Evolutionary conservation across 2,888 invertebrate genomes (phyloP).

Genomic region (Heliconius hortense): DNA sequence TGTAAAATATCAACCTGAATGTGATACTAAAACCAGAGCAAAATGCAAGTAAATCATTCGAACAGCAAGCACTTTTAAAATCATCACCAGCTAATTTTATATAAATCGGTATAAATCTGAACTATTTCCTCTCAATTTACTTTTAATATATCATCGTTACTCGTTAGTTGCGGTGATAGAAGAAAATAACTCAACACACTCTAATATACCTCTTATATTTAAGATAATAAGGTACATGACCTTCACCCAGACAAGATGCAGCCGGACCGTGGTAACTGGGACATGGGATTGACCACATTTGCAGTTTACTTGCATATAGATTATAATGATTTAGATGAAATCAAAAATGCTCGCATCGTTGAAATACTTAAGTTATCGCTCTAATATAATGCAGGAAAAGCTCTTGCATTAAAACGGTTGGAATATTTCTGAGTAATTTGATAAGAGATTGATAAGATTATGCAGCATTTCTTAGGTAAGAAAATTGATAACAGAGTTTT

Average conservation of each 20-base stretch:
- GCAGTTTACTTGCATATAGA: conserved; percentile 40
- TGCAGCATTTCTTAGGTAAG: neutral
- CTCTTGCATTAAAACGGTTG: neutral
- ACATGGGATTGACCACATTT: conserved; percentile 42
- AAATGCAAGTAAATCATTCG: neutral
- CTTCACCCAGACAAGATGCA: conserved; percentile 19
- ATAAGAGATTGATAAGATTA: conserved; percentile 5
- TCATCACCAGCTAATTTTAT: conserved; percentile 12
- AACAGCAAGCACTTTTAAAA: neutral
- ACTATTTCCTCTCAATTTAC: conserved; percentile 36
- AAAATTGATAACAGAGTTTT: neutral
- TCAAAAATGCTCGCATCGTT: conserved; percentile 34
- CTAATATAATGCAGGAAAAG: conserved; percentile 10
- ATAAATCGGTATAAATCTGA: conserved; percentile 30
- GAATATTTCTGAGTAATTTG: neutral
- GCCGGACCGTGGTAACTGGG: conserved; percentile 43
- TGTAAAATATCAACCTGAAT: no score
- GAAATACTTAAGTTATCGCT: conserved; percentile 24
- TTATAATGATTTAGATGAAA: conserved; percentile 39
- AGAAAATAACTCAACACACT: conserved; percentile 30
- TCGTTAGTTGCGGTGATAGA: conserved; percentile 41
- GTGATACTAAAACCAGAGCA: no score
- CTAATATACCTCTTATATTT: conserved; percentile 29
- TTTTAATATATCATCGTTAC: conserved; percentile 39
- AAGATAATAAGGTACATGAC: conserved; percentile 23